Evolutionary conservation across 2,888 invertebrate species (phyloP), one percentile per base, ranked within the genome.

Genomic region (Noctua fimbriata): DNA sequence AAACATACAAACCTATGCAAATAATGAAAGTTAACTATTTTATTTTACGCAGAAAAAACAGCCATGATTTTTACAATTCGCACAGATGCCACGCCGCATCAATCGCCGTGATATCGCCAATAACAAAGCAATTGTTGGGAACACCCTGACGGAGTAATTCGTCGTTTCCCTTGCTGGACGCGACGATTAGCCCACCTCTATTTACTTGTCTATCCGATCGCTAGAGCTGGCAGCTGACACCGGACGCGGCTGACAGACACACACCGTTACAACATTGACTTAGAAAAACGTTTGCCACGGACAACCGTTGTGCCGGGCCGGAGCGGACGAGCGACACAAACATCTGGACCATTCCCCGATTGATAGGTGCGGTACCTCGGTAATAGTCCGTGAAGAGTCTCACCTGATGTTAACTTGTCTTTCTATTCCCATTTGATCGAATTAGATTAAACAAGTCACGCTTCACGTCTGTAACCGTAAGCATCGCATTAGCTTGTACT

Each of bases 131-230:
- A 96, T 96, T 93, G 96, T 93, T 95, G 94, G 94, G 92, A 93
- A 92, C 91, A 91, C 92, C 92, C 95, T 96, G 96, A 96, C 96
- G 93, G 90, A 93, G 96, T 97, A 97, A 96, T 96, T 95, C 96
- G 94, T 94, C 94, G 96, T 97, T 97, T 96, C 96, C 96, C 95
- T 95, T 93, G 89, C 94, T 93, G 92, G 94, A 94, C 93, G 95
- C 96, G 96, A 96, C 96, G 96, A 96, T 97, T 97, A 96, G 94
- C 93, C 93, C 90, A 93, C 93, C 95, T 95, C 96, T 95, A 97
- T 97, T 97, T 97, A 96, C 94, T 96, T 96, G 96, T 97, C 96
- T 94, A 94, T 96, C 95, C 91, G 91, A 90, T 91, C 89, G 91
- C 92, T 91, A 90, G 94, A 95, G 93, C 94, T 95, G 96, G 95